These are phyloP conservation scores for Anas bahamensis DNA, from an alignment of 2,797 vertebrate species.

Conservation along the genomic window DNA sequence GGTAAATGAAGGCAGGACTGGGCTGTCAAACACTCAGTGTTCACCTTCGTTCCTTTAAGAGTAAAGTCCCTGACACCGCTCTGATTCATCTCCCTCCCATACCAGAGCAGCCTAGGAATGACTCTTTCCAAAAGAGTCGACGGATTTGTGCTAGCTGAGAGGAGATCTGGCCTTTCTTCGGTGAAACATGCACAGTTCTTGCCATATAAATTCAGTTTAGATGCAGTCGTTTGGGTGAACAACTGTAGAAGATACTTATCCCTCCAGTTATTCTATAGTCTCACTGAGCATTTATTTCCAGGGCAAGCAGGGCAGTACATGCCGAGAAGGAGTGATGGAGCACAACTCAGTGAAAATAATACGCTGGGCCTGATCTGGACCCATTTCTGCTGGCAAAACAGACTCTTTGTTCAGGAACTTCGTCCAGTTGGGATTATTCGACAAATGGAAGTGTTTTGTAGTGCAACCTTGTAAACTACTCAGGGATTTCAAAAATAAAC, in stretches of 20 bases:
- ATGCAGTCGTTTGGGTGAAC: background rate
- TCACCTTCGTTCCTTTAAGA: background rate
- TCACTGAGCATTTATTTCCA: conserved; percentile 46
- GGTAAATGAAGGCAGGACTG: background rate
- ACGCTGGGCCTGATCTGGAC: background rate
- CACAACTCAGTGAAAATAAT: conserved; percentile 40
- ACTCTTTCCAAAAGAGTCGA: background rate
- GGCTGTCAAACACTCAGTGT: background rate
- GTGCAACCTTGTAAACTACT: conserved; percentile 32
- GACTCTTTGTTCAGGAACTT: conserved; percentile 11
- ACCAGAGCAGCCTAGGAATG: background rate
- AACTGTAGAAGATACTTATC: background rate
- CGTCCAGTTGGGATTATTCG: conserved; percentile 8
- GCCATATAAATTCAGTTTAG: background rate
- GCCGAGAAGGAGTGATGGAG: background rate
- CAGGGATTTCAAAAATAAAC: conserved; percentile 16
- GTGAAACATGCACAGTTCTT: background rate
- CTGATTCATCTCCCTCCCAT: background rate
- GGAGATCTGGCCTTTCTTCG: background rate
- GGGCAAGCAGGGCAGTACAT: conserved; percentile 28
- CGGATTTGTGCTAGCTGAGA: background rate
- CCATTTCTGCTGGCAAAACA: conserved; percentile 34
- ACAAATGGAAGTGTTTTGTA: conserved; percentile 36
- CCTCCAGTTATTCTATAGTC: conserved; percentile 32
- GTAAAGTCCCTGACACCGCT: accelerated